Evolutionary conservation across 2,113 vertebrate genomes (phyloP).

Genomic region (Lucifuga dentata): DNA sequence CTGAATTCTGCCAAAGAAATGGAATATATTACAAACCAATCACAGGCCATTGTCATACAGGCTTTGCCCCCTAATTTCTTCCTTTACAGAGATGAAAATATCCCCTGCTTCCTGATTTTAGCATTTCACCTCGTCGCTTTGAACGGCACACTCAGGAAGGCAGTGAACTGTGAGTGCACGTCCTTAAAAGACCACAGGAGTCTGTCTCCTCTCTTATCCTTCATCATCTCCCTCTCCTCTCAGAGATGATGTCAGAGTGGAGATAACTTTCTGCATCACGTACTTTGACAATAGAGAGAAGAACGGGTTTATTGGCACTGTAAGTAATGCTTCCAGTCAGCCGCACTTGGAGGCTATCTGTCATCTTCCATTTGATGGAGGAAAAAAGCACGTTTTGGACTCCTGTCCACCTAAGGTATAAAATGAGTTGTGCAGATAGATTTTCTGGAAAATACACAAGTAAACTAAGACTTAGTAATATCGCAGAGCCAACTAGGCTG

Average conservation of each 20-base stretch:
- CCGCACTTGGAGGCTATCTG: neutral
- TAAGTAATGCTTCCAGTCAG: constrained; percentile 2
- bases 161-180: neutral
- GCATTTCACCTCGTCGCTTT: neutral
- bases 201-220: neutral
- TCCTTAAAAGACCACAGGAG: no score
- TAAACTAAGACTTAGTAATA: no score
- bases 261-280: neutral
- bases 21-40: neutral
- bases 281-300: neutral
- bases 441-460: no score
- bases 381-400: neutral
- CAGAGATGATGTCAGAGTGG: neutral
- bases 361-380: neutral
- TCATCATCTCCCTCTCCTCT: neutral
- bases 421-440: no score
- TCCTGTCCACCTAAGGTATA: no score
- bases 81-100: neutral
- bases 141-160: neutral
- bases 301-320: neutral
- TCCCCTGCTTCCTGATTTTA: neutral
- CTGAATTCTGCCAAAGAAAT: neutral
- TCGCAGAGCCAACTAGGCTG: no score
- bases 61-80: neutral
- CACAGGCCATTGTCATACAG: neutral